These are phyloP conservation scores for Chaetodon trifascialis DNA, from an alignment of 2,113 vertebrate genomes.

Conservation along the genomic window DNA sequence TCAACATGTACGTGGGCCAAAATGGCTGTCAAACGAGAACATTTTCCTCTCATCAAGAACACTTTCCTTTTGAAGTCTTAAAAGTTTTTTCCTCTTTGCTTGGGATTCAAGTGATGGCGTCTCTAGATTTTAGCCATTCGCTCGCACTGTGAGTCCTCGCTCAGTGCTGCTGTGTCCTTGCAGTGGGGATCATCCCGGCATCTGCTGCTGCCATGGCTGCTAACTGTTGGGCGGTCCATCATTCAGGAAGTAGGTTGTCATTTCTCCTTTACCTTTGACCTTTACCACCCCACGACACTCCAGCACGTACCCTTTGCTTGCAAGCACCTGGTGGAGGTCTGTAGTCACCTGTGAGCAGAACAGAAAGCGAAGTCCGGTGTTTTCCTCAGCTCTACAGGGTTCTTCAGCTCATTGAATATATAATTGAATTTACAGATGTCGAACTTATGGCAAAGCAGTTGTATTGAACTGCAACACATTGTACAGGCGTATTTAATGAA, in stretches of 20 bases:
- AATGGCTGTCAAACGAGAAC: conserved; percentile 69
- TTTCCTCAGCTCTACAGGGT: too few species aligned
- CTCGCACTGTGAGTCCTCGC: conserved; percentile 73
- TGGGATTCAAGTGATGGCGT: conserved; percentile 81
- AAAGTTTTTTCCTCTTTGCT: conserved; percentile 64
- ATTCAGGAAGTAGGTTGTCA: conserved; percentile 98
- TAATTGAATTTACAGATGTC: too few species aligned
- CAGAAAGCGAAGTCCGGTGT: neutral
- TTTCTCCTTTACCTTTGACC: conserved; percentile 98
- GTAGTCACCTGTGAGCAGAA: conserved; percentile 89
- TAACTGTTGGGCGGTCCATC: conserved; percentile 91
- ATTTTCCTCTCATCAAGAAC: conserved; percentile 70
- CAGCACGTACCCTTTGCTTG: conserved; percentile 91
- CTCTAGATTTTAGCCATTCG: conserved; percentile 69
- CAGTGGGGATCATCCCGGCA: conserved; percentile 52
- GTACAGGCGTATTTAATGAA: neutral
- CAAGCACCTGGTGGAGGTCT: conserved; percentile 94
- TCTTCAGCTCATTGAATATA: too few species aligned
- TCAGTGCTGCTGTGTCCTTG: conserved; percentile 75
- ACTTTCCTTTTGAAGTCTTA: conserved; percentile 65
- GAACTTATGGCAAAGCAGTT: neutral
- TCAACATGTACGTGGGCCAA: conserved; percentile 68
- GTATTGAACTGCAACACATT: neutral
- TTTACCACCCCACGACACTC: conserved; percentile 95
- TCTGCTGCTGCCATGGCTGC: conserved; percentile 78